Base-by-base conservation (phyloP, 2,113 vertebrate genomes). In the Engraulis encrasicolus region DNA sequence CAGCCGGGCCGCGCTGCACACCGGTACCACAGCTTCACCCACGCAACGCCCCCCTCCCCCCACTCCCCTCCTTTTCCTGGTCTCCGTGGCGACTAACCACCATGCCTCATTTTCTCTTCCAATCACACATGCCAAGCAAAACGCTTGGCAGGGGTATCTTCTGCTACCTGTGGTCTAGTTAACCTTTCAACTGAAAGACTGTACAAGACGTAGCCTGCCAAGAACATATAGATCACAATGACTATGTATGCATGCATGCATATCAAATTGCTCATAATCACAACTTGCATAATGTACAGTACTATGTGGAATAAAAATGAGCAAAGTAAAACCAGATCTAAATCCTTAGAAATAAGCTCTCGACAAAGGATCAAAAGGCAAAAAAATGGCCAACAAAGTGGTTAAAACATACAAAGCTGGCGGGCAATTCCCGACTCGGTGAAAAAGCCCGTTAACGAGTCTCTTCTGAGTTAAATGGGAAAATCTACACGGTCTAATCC, bases 401-500 rank as follows among this genome's bases (percentile, higher is more conserved):
- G 6, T 74, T 38, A 38, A 6, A 71, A 23, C 52, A 20, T 31
- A 20, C 14, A 23, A 52, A 40, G 36, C 80, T 45, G 27, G 20
- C 20, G 9, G 40, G n/a, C 5, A 23, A 71, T 45, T 18, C 11
- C 6, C 38, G 36, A 71, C 61, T 9, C 23, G 40, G 81, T 38
- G 11, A 74, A 71, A 66, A 45, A n/a, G n/a, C 38, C 38, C 81
- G 23, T 82, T 71, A 66, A 23, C 37, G 36, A 71, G 81, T 74
- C 66, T 74, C 27, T 34, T 74, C 66, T 74, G 58, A 66, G 58
- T 66, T 66, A 74, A 37, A 61, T 81, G 31, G n/a, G 50, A 38
- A 34, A 52, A 81, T 83, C 54, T 71, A 82, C 83, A 74, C 31
- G 54, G 48, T 20, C 11, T 83, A 66, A 86, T 86, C 82, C n/a